Conservation (phyloP, 2,888 invertebrate genomes). For the Epirrhoe alternata region DNA sequence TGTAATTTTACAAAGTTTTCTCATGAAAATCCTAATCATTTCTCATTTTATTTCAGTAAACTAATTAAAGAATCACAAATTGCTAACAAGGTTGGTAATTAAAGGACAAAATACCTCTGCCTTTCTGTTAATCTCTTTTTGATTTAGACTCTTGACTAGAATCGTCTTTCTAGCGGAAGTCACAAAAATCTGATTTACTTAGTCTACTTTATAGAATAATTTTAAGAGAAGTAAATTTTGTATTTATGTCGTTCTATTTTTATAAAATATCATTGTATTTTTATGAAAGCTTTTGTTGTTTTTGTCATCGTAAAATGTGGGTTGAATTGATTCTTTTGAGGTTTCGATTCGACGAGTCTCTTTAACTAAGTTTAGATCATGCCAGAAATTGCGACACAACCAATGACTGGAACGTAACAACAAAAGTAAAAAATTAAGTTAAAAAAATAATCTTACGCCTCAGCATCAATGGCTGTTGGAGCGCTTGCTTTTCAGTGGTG, state of each 20-base stretch:
- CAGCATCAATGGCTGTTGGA: too few species aligned
- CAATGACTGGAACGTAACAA: too few species aligned
- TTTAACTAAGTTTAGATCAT: too few species aligned
- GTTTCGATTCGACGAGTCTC: background rate
- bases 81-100: slow-evolving; percentile 5
- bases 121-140: slow-evolving; percentile 3
- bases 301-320: slow-evolving; percentile 8
- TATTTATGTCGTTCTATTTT: too few species aligned
- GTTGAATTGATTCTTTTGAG: background rate
- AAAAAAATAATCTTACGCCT: too few species aligned
- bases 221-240: too few species aligned
- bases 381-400: too few species aligned
- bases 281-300: background rate
- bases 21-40: background rate
- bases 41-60: background rate
- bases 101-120: slow-evolving; percentile 2
- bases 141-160: background rate
- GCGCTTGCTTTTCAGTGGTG: too few species aligned
- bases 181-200: background rate
- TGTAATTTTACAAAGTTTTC: background rate
- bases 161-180: background rate
- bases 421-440: too few species aligned
- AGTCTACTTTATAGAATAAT: too few species aligned
- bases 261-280: background rate
- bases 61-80: background rate